phyloP scores from a whole-genome alignment of 1,140 invertebrate species.

The Bombus superbus region DNA sequence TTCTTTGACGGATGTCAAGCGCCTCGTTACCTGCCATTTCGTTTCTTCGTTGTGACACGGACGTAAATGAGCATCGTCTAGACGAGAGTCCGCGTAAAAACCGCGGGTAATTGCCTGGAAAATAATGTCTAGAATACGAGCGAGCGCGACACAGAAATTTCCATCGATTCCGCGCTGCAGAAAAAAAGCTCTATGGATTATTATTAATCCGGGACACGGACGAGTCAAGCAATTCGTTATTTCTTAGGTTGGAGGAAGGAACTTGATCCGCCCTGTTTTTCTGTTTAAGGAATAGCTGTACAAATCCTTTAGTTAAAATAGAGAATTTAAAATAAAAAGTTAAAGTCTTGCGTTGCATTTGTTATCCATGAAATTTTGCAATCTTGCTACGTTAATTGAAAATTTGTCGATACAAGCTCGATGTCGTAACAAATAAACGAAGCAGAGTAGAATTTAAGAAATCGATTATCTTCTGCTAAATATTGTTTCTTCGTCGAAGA shows the following conservation, averaged over 20 bases:
- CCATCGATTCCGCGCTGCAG: not conserved
- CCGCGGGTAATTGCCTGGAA: slow-evolving; percentile 33
- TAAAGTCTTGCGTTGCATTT: not conserved
- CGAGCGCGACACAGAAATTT: slow-evolving; percentile 8
- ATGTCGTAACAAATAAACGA: too few species aligned
- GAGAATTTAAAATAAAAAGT: too few species aligned
- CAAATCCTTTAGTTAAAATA: too few species aligned
- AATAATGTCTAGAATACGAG: not conserved
- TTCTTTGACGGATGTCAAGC: slow-evolving; percentile 41
- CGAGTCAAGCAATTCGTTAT: slow-evolving; percentile 5
- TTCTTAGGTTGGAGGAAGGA: not conserved
- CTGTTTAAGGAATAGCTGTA: not conserved
- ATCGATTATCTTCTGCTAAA: too few species aligned
- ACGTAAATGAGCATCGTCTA: slow-evolving; percentile 47
- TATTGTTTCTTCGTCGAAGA: not conserved
- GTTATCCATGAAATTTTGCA: too few species aligned
- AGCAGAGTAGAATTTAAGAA: too few species aligned
- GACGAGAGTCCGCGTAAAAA: slow-evolving; percentile 24
- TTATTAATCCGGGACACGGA: slow-evolving; percentile 3
- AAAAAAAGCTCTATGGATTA: slow-evolving; percentile 27
- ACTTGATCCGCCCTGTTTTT: not conserved
- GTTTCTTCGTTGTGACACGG: not conserved
- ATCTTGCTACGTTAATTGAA: too few species aligned
- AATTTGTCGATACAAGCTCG: too few species aligned
- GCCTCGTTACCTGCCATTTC: slow-evolving; percentile 47